Conservation (phyloP, 2,797 vertebrate species). For the Smutsia temminckii region DNA sequence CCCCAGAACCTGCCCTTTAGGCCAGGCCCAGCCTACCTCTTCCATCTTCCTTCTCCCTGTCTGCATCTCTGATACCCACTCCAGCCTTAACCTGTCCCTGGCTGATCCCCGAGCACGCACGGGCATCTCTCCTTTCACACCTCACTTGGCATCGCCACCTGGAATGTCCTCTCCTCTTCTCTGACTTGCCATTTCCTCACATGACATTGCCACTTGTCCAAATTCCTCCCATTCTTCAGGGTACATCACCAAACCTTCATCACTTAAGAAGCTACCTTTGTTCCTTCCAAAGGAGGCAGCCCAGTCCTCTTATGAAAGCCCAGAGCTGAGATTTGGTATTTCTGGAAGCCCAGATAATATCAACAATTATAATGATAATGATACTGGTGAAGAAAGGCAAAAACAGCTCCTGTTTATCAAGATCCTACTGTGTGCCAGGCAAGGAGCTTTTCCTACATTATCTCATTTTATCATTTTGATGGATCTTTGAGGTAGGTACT, state of each 20-base stretch:
- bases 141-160: not conserved
- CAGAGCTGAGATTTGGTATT: not conserved
- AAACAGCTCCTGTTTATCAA: not conserved
- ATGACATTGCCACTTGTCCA: not conserved
- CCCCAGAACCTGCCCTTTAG: not conserved
- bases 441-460: not conserved
- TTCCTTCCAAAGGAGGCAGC: not conserved
- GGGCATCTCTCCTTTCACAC: not conserved
- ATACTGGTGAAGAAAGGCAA: not conserved
- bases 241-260: not conserved
- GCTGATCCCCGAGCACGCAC: not conserved
- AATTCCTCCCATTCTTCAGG: not conserved
- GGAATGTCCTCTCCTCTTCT: not conserved
- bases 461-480: not conserved
- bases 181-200: not conserved
- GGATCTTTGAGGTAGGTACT: too few relatives aligned
- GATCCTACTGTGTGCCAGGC: not conserved
- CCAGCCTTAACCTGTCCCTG: not conserved
- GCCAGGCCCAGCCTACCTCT: not conserved
- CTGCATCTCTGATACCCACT: not conserved
- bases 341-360: not conserved
- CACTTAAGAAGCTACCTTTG: too few relatives aligned
- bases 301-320: not conserved
- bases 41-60: not conserved
- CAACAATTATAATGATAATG: too few relatives aligned